Conservation (phyloP, 2,797 vertebrate species). For the Manis crassicaudata region DNA sequence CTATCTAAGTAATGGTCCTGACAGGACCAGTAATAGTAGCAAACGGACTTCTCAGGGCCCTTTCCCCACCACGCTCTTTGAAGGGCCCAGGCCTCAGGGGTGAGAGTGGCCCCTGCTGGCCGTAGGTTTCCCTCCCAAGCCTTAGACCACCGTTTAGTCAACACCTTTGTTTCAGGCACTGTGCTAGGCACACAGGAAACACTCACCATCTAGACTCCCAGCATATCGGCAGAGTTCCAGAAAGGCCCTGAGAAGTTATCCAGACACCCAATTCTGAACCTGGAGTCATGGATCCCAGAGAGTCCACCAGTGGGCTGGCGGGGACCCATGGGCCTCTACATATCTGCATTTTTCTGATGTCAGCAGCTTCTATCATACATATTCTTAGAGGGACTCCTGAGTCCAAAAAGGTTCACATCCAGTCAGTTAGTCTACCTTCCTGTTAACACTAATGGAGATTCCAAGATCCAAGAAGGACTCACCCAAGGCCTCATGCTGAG, state of each 20-base stretch:
- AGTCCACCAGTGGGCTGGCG: neutral
- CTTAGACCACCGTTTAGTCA: neutral
- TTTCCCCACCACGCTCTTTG: neutral
- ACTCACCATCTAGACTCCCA: neutral
- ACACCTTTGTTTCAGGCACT: neutral
- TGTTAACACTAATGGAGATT: neutral
- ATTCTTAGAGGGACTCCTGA: neutral
- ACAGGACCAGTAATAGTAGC: neutral
- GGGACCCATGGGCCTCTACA: neutral
- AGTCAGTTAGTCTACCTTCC: neutral
- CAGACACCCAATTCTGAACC: neutral
- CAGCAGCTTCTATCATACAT: neutral
- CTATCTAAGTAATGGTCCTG: neutral
- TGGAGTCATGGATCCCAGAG: neutral
- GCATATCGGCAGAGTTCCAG: neutral
- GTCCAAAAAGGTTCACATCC: neutral
- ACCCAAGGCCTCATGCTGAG: neutral
- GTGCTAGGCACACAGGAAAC: conserved; percentile 77
- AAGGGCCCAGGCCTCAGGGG: neutral
- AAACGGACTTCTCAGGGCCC: neutral
- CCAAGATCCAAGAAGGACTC: too few relatives aligned
- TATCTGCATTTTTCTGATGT: neutral
- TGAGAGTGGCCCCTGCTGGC: conserved; percentile 64
- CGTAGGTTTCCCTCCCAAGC: neutral
- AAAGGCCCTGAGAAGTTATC: neutral